Conservation (phyloP, 2,113 vertebrate species). For the Limnothrissa miodon region DNA sequence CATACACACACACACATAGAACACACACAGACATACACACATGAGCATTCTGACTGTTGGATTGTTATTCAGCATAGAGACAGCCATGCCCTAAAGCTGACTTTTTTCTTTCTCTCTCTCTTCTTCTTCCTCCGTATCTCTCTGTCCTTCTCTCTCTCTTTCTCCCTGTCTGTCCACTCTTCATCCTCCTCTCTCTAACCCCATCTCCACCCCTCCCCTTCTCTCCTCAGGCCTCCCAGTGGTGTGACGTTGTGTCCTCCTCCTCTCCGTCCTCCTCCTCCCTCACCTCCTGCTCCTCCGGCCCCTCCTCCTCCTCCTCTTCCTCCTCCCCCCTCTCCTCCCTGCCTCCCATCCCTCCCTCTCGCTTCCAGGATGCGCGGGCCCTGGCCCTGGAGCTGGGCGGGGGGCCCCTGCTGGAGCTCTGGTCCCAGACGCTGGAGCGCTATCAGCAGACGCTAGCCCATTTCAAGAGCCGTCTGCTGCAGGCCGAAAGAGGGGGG, state of each 20-base stretch:
- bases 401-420: constrained; percentile 70
- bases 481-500: constrained; percentile 61
- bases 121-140: no score
- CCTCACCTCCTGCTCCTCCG: constrained; percentile 62
- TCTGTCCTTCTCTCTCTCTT: neutral
- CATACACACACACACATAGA: constrained; percentile 5
- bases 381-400: constrained; percentile 80
- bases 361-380: constrained; percentile 82
- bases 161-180: neutral
- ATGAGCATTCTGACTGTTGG: neutral
- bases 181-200: no score
- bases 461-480: constrained; percentile 71
- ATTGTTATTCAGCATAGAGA: no score
- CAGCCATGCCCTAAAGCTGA: no score
- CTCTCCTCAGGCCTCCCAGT: constrained; percentile 76
- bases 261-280: constrained; percentile 52
- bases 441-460: constrained; percentile 75
- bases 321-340: constrained; percentile 64
- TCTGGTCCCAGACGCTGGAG: constrained; percentile 76
- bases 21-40: neutral
- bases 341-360: constrained; percentile 72
- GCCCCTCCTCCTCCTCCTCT: no score
- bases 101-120: no score
- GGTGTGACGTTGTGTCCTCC: constrained; percentile 66
- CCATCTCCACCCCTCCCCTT: neutral